phyloP scores from a whole-genome alignment of 1,140 invertebrate genomes.

The Drosophila oshimai region DNA sequence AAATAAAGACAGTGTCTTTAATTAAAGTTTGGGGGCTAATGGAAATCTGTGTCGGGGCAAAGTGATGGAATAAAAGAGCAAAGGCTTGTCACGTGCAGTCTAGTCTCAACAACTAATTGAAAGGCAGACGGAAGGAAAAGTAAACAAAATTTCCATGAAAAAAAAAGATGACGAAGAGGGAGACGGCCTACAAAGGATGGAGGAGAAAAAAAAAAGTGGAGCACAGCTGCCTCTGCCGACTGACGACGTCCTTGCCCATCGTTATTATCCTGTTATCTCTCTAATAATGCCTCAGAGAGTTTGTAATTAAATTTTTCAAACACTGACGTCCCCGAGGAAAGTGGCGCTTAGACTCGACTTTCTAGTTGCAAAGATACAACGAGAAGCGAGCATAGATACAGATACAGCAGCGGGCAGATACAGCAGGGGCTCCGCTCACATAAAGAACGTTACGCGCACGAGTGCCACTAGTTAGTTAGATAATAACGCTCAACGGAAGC shows the following conservation, averaged over 20 bases:
- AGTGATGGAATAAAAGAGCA: conserved; percentile 28
- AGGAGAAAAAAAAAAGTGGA: conserved; percentile 44
- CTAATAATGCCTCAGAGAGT: conserved; percentile 80
- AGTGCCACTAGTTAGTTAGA: conserved; percentile 80
- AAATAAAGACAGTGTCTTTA: conserved; percentile 30
- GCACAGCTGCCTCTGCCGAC: conserved; percentile 63
- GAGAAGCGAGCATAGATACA: conserved; percentile 10
- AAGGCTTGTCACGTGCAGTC: conserved; percentile 60
- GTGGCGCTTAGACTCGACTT: conserved; percentile 15
- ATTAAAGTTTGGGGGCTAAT: conserved; percentile 44
- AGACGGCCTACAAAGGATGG: conserved; percentile 51
- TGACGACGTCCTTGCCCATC: conserved; percentile 67
- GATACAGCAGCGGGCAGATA: conserved; percentile 1
- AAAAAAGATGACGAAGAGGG: conserved; percentile 32
- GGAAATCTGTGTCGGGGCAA: conserved; percentile 24
- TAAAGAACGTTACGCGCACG: conserved; percentile 77
- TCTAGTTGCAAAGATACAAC: conserved; percentile 40
- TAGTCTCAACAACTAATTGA: conserved; percentile 73
- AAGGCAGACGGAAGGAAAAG: conserved; percentile 53
- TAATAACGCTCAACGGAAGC: conserved; percentile 78
- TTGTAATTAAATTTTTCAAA: conserved; percentile 81
- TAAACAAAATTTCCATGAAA: conserved; percentile 66
- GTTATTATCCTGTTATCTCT: conserved; percentile 81
- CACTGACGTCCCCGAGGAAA: conserved; percentile 33
- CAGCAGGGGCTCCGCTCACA: conserved; percentile 12